Conservation (phyloP, 2,888 invertebrate genomes). For the Notodonta dromedarius region DNA sequence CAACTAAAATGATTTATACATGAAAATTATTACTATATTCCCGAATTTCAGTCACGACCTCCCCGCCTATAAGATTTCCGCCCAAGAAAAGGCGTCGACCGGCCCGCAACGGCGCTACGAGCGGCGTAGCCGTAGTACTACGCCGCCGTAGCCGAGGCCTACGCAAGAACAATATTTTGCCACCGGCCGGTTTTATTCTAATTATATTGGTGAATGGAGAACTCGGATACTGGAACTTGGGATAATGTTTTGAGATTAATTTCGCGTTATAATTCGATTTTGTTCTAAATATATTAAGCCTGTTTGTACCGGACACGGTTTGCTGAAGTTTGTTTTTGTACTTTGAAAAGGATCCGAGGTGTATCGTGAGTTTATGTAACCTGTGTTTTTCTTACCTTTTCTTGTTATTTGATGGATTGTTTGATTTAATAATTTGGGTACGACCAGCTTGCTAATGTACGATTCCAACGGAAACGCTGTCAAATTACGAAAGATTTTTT, state of each 20-base stretch:
- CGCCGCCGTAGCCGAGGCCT: constrained; percentile 56
- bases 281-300: neutral
- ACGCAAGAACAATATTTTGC: constrained; percentile 49
- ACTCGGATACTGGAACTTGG: neutral
- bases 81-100: constrained; percentile 27
- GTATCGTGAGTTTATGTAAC: constrained; percentile 3
- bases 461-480: too few relatives aligned
- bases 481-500: too few relatives aligned
- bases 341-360: constrained; percentile 1
- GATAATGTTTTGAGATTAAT: constrained; percentile 3
- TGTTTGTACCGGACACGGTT: constrained; percentile 5
- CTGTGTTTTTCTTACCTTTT: neutral
- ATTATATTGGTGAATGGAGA: constrained; percentile 21
- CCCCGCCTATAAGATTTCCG: constrained; percentile 19
- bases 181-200: constrained; percentile 22
- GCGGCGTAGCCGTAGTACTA: constrained; percentile 55
- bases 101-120: constrained; percentile 18
- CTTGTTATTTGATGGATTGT: neutral
- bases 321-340: constrained; percentile 7
- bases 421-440: neutral
- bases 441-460: neutral
- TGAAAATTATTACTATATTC: neutral
- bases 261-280: constrained; percentile 6
- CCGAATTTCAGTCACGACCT: neutral
- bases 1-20: neutral